Percentiles rank a stretch among this genome's conserved stretches.
Conservation (phyloP, 1,140 invertebrate species). For the Gonioctena quinquepunctata region DNA sequence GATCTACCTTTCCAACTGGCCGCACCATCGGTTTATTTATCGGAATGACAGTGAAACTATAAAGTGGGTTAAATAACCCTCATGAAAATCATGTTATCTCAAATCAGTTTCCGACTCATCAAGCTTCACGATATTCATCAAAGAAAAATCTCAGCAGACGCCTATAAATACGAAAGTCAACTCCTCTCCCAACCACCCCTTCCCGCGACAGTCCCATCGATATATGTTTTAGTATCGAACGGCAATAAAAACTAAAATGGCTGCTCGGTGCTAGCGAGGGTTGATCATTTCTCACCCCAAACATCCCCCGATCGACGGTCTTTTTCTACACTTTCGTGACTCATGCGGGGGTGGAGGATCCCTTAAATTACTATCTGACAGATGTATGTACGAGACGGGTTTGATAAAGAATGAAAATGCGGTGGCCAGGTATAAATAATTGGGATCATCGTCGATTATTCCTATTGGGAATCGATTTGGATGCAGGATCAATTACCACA, state of each 20-base stretch:
- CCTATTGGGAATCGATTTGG: no score
- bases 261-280: conserved; percentile 46
- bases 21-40: no score
- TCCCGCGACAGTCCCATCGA: conserved; percentile 26
- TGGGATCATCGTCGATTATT: background rate
- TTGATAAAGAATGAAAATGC: background rate
- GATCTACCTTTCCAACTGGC: no score
- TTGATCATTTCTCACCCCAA: conserved; percentile 25
- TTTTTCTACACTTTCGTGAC: conserved; percentile 2
- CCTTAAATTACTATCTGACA: conserved; percentile 20
- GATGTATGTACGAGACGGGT: conserved; percentile 11
- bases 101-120: no score
- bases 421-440: conserved; percentile 14
- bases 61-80: no score
- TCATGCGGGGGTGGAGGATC: conserved; percentile 21
- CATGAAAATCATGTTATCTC: no score
- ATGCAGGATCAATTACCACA: no score
- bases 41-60: no score
- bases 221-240: conserved; percentile 55
- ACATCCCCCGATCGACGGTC: background rate
- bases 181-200: background rate
- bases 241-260: conserved; percentile 56
- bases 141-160: background rate
- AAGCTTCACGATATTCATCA: no score
- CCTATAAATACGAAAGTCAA: conserved; percentile 2